phyloP scores from a whole-genome alignment of 2,888 invertebrate species.

The Aplocera efformata region DNA sequence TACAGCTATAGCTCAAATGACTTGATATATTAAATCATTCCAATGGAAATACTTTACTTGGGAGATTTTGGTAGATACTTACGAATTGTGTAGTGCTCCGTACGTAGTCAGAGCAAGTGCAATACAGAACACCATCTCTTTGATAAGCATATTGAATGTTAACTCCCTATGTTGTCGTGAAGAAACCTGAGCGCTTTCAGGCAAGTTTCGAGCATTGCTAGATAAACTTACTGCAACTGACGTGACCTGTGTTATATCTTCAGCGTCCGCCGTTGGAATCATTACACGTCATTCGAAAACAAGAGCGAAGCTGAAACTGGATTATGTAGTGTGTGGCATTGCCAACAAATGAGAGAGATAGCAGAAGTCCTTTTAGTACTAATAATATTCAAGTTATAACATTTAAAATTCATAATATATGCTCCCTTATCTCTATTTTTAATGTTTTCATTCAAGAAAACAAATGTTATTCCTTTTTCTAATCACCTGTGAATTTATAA shows the following conservation, averaged over 20 bases:
- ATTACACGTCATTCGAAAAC: conserved; percentile 79
- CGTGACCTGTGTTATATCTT: conserved; percentile 72
- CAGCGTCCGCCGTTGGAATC: conserved; percentile 75
- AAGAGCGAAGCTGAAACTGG: conserved; percentile 47
- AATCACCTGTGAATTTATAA: conserved; percentile 4
- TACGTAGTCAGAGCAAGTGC: conserved; percentile 84
- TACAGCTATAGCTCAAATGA: no score
- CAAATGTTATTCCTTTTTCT: conserved; percentile 12
- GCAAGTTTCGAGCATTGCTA: conserved; percentile 66
- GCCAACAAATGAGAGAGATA: conserved; percentile 33
- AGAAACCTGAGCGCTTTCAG: conserved; percentile 53
- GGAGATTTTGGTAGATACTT: conserved; percentile 53
- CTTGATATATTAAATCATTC: no score
- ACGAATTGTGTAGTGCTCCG: conserved; percentile 87
- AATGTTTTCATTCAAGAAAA: conserved; percentile 28
- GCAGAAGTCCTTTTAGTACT: conserved; percentile 23
- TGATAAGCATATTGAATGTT: conserved; percentile 80
- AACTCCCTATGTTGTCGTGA: conserved; percentile 60
- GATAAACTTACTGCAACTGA: conserved; percentile 55
- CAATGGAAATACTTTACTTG: no score
- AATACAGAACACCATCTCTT: conserved; percentile 83
- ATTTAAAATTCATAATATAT: conserved; percentile 45
- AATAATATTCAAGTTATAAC: conserved; percentile 23
- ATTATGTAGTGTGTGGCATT: conserved; percentile 48
- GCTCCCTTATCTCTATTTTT: conserved; percentile 18